Evolutionary conservation across 2,888 invertebrate genomes (phyloP), one percentile per base, ranked within the genome.

Genomic region (Andrena marginata): DNA sequence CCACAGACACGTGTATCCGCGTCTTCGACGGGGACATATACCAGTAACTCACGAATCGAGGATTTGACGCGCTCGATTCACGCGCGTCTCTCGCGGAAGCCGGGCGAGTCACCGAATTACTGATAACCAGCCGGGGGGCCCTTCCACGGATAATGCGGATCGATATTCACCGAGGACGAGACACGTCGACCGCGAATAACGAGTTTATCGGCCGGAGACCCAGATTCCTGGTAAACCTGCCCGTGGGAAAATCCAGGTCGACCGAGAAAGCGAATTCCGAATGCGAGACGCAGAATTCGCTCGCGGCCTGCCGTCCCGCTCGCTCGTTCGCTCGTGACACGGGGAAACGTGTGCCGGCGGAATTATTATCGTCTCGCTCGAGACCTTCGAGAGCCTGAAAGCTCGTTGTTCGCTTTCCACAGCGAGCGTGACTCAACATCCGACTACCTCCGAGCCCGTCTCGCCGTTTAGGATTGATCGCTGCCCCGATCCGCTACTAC

Each of bases 181-280:
- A 75, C 76, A 80, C 85, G 80, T 79, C 82, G 65, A 79, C 77
- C 77, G 79, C 82, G 85, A 82, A 82, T 83, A 82, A 86, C 84
- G 81, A 83, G 85, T 88, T 88, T 88, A 88, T 88, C 87, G 85
- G 82, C 77, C 56, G 68, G 84, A 74, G 87, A 85, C 85, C 85
- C 81, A 85, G 85, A 88, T 86, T 86, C 81, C 64, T 76, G 85
- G 80, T 87, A 87, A 85, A 87, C 87, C 86, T 85, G 76, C 78
- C 85, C 83, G 81, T 81, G 80, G 72, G 87, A 87, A 84, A 87
- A 87, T 87, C 77, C 84, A 87, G 84, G 88, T 87, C 84, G 84
- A 82, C 77, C 81, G 82, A 77, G 71, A 84, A 81, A 77, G 86
- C 82, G 79, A 83, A 84, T 85, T 78, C 63, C 86, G 65, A 81